These are phyloP conservation scores for Pseudococcus viburni DNA, from an alignment of 2,888 invertebrate genomes.

Conservation along the genomic window DNA sequence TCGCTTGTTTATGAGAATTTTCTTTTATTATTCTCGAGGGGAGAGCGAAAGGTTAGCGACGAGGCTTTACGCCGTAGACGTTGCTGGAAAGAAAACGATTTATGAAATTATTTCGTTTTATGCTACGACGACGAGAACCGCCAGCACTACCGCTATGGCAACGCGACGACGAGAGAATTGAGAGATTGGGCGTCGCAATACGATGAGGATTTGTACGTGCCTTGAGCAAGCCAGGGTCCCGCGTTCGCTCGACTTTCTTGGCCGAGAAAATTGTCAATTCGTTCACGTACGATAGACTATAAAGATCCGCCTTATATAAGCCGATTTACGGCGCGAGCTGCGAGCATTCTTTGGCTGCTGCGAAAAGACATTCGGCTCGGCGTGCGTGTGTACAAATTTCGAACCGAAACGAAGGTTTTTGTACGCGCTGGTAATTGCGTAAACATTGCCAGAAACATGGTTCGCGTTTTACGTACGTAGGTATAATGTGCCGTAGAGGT, in stretches of 20 bases:
- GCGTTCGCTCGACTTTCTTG: slow-evolving; percentile 7
- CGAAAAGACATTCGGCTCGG: neutral
- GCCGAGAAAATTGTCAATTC: slow-evolving; percentile 36
- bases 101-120: slow-evolving; percentile 10
- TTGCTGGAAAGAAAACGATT: neutral
- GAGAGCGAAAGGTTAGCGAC: neutral
- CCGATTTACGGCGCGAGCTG: slow-evolving; percentile 20
- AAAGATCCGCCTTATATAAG: slow-evolving; percentile 38
- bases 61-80: neutral
- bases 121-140: neutral
- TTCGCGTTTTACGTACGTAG: neutral
- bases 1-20: too few species aligned
- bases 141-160: too few species aligned
- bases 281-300: slow-evolving; percentile 36
- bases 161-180: neutral
- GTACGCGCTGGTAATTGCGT: neutral
- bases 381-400: neutral
- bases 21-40: too few species aligned
- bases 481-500: too few species aligned
- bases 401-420: neutral
- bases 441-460: slow-evolving; percentile 21
- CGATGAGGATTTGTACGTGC: slow-evolving; percentile 20
- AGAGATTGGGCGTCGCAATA: slow-evolving; percentile 15
- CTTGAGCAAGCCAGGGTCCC: neutral
- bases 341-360: neutral